A percentile compares a stretch with the other conserved stretches of the same genome.
These are phyloP conservation scores for Puma concolor DNA, from an alignment of 2,113 vertebrate species.

Conservation along the genomic window DNA sequence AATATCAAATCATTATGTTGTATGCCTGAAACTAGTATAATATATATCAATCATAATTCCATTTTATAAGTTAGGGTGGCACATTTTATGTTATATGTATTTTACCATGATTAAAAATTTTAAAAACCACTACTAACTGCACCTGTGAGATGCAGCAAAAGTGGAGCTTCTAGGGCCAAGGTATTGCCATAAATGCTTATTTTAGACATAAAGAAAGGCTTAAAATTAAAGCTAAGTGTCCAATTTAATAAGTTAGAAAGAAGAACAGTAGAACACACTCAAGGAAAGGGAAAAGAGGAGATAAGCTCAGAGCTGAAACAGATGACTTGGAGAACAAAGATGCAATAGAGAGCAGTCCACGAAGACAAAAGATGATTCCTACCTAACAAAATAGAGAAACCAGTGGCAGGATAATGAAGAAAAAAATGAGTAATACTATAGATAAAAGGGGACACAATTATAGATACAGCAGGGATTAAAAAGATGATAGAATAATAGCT, in stretches of 20 bases:
- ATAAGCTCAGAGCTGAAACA: neutral
- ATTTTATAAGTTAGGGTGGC: neutral
- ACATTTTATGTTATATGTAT: neutral
- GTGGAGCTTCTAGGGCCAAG: neutral
- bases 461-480: neutral
- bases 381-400: neutral
- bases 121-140: neutral
- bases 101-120: neutral
- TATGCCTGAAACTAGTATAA: neutral
- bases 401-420: neutral
- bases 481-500: neutral
- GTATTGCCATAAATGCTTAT: neutral
- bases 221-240: neutral
- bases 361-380: neutral
- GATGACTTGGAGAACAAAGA: neutral
- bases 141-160: neutral
- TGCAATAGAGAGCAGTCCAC: neutral
- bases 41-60: neutral
- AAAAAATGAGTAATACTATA: neutral
- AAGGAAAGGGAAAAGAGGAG: neutral
- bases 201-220: neutral
- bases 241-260: neutral
- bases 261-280: neutral
- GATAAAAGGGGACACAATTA: neutral
- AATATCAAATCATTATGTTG: neutral